A percentile compares a stretch with the other conserved stretches of the same genome.
These are phyloP conservation scores for Spodoptera frugiperda DNA, from an alignment of 1,140 invertebrate genomes.

Conservation along the genomic window DNA sequence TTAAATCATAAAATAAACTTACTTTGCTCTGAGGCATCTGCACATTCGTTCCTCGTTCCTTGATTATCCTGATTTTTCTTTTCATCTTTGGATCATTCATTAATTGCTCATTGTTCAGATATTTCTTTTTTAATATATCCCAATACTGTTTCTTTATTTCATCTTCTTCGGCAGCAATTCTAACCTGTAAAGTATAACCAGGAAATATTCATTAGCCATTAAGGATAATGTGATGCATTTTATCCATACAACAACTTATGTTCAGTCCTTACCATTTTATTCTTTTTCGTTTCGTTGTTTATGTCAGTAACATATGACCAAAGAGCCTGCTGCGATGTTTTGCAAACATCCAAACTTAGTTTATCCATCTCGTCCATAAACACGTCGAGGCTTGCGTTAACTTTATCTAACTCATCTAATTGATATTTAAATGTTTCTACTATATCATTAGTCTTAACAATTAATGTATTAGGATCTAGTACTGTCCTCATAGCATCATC, in stretches of 20 bases:
- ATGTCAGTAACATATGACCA: constrained; percentile 81
- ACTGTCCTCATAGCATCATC: constrained; percentile 77
- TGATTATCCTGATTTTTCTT: constrained; percentile 76
- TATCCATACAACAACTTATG: too few species aligned
- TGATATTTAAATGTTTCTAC: constrained; percentile 72
- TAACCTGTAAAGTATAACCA: constrained; percentile 63
- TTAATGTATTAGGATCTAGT: constrained; percentile 70
- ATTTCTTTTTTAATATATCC: constrained; percentile 78
- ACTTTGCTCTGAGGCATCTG: constrained; percentile 82
- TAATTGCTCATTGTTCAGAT: constrained; percentile 61
- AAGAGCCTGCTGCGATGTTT: constrained; percentile 76
- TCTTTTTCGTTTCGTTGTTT: constrained; percentile 75
- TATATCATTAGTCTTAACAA: constrained; percentile 65
- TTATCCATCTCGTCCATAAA: constrained; percentile 82
- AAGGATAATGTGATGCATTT: too few species aligned
- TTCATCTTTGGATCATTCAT: constrained; percentile 66
- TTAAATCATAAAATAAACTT: neutral
- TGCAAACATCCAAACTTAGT: constrained; percentile 79
- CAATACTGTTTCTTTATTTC: constrained; percentile 81
- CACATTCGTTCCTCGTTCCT: constrained; percentile 77
- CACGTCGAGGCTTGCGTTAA: constrained; percentile 68
- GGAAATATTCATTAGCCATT: neutral
- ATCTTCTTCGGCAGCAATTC: constrained; percentile 78
- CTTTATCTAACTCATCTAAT: constrained; percentile 72
- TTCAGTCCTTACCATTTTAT: constrained; percentile 72